Evolutionary conservation across 2,888 invertebrate genomes (phyloP).

Genomic region (Athalia rosae): DNA sequence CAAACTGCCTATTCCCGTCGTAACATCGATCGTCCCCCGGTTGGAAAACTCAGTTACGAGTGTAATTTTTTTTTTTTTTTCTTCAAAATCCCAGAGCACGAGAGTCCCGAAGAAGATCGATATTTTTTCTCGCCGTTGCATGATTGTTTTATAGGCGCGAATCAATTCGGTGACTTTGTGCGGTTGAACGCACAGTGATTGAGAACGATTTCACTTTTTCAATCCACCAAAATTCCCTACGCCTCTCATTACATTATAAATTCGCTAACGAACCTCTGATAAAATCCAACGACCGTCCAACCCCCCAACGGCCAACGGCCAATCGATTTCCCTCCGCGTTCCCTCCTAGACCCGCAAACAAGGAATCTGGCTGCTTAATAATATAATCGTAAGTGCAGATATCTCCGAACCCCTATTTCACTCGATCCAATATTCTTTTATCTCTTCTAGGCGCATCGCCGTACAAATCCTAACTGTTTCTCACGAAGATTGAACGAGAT

Average conservation of each 20-base stretch:
- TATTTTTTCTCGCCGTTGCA: not conserved
- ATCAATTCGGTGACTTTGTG: slow-evolving; percentile 43
- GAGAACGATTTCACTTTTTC: slow-evolving; percentile 66
- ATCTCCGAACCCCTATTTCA: slow-evolving; percentile 14
- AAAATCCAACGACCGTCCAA: slow-evolving; percentile 47
- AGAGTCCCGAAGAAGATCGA: not conserved
- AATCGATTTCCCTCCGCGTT: slow-evolving; percentile 59
- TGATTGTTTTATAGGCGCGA: not conserved
- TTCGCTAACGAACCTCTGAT: slow-evolving; percentile 67
- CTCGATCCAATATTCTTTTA: slow-evolving; percentile 17
- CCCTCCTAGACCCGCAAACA: slow-evolving; percentile 50
- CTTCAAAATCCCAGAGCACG: not conserved
- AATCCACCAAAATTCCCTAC: slow-evolving; percentile 50
- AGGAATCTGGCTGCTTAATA: slow-evolving; percentile 48
- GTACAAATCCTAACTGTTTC: no score
- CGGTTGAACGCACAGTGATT: slow-evolving; percentile 60
- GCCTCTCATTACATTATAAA: slow-evolving; percentile 64
- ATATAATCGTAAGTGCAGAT: slow-evolving; percentile 45
- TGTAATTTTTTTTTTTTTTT: not conserved
- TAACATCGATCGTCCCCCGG: not conserved
- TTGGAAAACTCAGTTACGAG: not conserved
- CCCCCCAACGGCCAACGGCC: slow-evolving; percentile 56
- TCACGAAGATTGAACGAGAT: no score
- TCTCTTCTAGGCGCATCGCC: not conserved
- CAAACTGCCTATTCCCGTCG: slow-evolving; percentile 7